phyloP scores from a whole-genome alignment of 2,113 vertebrate genomes.

The Tonatia bakeri region DNA sequence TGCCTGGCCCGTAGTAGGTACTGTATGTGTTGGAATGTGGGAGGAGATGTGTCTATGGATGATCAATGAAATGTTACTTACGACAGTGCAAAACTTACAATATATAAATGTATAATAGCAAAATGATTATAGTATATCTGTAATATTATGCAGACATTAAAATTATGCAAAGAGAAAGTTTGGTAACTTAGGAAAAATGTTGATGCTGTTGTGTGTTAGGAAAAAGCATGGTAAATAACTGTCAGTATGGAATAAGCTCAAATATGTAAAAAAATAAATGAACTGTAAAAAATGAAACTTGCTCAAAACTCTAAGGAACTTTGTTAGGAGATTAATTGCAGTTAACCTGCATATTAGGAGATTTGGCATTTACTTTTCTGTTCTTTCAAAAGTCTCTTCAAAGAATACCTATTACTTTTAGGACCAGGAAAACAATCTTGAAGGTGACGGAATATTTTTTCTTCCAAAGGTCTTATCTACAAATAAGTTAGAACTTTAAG shows the following conservation, averaged over 20 bases:
- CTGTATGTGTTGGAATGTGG: not conserved
- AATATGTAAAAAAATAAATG: constrained; percentile 13
- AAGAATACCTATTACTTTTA: not conserved
- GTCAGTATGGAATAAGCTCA: not conserved
- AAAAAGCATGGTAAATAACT: not conserved
- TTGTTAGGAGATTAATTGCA: not conserved
- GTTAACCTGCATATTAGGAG: not conserved
- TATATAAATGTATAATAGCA: not conserved
- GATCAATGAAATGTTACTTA: not conserved
- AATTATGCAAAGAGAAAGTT: not conserved
- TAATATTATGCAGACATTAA: not conserved
- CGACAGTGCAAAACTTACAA: not conserved
- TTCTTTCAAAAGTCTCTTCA: not conserved
- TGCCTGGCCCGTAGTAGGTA: not conserved
- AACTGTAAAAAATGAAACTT: not conserved
- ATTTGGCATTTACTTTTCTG: not conserved
- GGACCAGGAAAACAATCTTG: not conserved
- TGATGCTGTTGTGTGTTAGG: not conserved
- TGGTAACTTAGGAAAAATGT: not conserved
- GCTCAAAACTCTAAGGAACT: not conserved
- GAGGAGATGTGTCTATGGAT: not conserved
- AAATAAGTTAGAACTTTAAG: not conserved
- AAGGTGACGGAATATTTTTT: not conserved
- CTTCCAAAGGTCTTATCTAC: not conserved
- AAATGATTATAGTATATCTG: not conserved